A percentile compares a stretch with the other conserved stretches of the same genome.
Evolutionary conservation across 2,797 vertebrate genomes (phyloP).

Genomic region (Gadopsis marmoratus): DNA sequence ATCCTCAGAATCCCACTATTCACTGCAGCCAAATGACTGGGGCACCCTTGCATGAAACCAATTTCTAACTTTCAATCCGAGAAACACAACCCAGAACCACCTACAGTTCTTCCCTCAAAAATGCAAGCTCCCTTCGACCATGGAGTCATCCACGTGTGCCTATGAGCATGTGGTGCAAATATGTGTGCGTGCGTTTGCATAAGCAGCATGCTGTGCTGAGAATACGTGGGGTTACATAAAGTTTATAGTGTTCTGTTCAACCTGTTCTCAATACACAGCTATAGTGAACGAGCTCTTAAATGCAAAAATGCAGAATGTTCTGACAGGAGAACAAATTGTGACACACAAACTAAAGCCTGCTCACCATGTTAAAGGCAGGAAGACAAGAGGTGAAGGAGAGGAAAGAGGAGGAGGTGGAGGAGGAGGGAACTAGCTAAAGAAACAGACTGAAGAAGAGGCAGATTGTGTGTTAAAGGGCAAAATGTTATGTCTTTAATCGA

Average conservation of each 20-base stretch:
- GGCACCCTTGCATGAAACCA: conserved; percentile 84
- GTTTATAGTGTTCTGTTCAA: conserved; percentile 47
- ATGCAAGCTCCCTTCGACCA: conserved; percentile 38
- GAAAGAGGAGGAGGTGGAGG: conserved; percentile 4
- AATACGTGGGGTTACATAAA: conserved; percentile 37
- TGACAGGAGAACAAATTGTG: conserved; percentile 57
- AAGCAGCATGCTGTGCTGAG: conserved; percentile 13
- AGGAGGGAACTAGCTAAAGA: conserved; percentile 14
- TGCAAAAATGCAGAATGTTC: conserved; percentile 53
- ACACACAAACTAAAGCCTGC: conserved; percentile 49
- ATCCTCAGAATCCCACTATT: conserved; percentile 84
- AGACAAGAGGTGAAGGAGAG: conserved; percentile 17
- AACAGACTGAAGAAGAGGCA: conserved; percentile 43
- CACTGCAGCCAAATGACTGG: conserved; percentile 80
- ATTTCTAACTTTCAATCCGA: conserved; percentile 81
- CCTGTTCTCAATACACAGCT: conserved; percentile 40
- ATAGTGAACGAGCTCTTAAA: conserved; percentile 36
- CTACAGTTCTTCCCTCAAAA: conserved; percentile 69
- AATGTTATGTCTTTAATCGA: conserved; percentile 66
- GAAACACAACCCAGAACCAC: conserved; percentile 70
- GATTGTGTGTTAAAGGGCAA: conserved; percentile 58
- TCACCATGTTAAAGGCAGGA: conserved; percentile 27
- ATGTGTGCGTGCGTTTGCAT: neutral
- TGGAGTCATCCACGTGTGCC: conserved; percentile 3
- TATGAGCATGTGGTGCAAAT: conserved; percentile 11